phyloP scores from a whole-genome alignment of 2,113 vertebrate genomes.

The Nansenia antarctica region DNA sequence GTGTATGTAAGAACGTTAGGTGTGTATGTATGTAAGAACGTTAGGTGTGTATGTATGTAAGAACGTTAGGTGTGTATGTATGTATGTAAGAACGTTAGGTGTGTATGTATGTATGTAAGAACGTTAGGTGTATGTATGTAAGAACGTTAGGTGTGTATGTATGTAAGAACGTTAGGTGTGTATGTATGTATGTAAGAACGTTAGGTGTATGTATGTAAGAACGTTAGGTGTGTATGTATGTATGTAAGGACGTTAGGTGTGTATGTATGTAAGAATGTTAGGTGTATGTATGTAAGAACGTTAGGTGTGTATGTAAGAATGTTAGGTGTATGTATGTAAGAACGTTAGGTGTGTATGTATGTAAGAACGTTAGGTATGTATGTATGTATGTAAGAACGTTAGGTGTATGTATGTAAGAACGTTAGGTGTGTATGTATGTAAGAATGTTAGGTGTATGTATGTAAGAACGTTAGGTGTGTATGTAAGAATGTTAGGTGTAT shows the following conservation, averaged over 20 bases:
- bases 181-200: neutral
- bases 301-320: neutral
- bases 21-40: neutral
- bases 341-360: neutral
- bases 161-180: conserved; percentile 51
- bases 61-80: neutral
- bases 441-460: conserved; percentile 1
- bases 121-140: neutral
- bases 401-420: too few relatives aligned
- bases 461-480: too few relatives aligned
- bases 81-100: conserved; percentile 59
- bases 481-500: neutral
- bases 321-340: too few relatives aligned
- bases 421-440: conserved; percentile 48
- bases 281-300: too few relatives aligned
- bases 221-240: neutral
- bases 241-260: too few relatives aligned
- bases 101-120: neutral
- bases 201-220: too few relatives aligned
- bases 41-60: too few relatives aligned
- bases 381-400: neutral
- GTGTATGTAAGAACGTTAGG: too few relatives aligned
- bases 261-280: conserved; percentile 66
- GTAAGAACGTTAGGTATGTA: conserved; percentile 53
- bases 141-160: neutral